A percentile compares a stretch with the other conserved stretches of the same genome.
These are phyloP conservation scores for Machimus rusticus DNA, from an alignment of 2,888 invertebrate species.

Conservation along the genomic window DNA sequence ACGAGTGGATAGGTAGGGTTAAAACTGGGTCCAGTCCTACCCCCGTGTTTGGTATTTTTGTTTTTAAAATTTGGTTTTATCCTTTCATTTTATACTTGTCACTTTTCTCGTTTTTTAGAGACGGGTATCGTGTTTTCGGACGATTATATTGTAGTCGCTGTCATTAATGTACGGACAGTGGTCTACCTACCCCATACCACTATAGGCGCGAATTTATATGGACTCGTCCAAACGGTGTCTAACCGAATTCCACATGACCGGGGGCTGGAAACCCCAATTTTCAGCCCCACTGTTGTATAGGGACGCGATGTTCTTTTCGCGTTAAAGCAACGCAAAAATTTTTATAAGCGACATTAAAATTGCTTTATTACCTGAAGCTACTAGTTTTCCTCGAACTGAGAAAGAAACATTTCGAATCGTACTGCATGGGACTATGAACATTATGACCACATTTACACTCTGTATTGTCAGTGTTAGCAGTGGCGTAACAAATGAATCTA, in stretches of 20 bases:
- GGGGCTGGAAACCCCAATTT: neutral
- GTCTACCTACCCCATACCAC: neutral
- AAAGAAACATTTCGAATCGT: neutral
- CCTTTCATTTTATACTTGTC: neutral
- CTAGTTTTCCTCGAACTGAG: neutral
- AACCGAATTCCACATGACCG: neutral
- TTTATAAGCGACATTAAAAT: neutral
- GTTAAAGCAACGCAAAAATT: neutral
- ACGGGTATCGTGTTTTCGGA: slow-evolving; percentile 25
- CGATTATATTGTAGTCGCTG: slow-evolving; percentile 34
- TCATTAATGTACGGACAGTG: slow-evolving; percentile 27
- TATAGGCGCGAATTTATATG: neutral
- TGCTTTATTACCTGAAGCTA: neutral
- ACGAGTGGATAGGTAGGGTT: slow-evolving; percentile 3
- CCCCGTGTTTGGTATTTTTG: neutral
- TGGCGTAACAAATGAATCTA: neutral
- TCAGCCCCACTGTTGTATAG: neutral
- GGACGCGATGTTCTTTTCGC: neutral
- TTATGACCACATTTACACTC: neutral
- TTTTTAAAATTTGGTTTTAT: neutral
- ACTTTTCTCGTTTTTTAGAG: neutral
- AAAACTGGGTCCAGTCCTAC: slow-evolving; percentile 22
- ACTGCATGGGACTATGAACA: neutral
- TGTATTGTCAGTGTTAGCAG: neutral
- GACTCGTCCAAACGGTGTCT: neutral